Conservation (phyloP, 2,888 invertebrate genomes). For the Drosophila atroscutellata region DNA sequence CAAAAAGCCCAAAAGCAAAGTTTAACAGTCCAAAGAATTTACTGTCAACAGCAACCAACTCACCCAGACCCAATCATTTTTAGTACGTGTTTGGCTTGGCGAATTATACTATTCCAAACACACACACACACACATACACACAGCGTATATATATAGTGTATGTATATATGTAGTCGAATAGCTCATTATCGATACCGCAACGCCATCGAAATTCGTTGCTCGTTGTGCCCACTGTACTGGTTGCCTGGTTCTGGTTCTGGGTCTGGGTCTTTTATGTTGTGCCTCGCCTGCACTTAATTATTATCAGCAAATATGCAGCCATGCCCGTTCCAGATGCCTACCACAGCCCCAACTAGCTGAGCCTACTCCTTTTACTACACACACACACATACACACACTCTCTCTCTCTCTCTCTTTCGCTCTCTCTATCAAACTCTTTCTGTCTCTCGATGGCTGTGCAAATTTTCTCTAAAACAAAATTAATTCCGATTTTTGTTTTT, state of each 20-base stretch:
- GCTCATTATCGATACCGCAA: constrained; percentile 77
- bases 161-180: constrained; percentile 46
- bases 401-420: constrained; percentile 16
- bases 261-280: constrained; percentile 70
- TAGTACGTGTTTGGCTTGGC: constrained; percentile 26
- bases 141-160: not conserved
- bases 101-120: constrained; percentile 32
- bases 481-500: constrained; percentile 83
- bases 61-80: not conserved
- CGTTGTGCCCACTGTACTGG: constrained; percentile 41
- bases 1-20: constrained; percentile 30
- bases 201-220: constrained; percentile 45
- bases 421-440: constrained; percentile 38
- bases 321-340: constrained; percentile 9
- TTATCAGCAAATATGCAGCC: constrained; percentile 84
- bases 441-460: constrained; percentile 69
- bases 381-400: not conserved
- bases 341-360: constrained; percentile 2
- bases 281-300: constrained; percentile 83
- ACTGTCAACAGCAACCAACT: constrained; percentile 29
- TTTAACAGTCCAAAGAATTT: constrained; percentile 44
- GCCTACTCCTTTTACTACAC: constrained; percentile 6
- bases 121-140: not conserved
- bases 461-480: constrained; percentile 84
- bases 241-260: constrained; percentile 6